Evolutionary conservation across 2,113 vertebrate species (phyloP).

Genomic region (Morone saxatilis): DNA sequence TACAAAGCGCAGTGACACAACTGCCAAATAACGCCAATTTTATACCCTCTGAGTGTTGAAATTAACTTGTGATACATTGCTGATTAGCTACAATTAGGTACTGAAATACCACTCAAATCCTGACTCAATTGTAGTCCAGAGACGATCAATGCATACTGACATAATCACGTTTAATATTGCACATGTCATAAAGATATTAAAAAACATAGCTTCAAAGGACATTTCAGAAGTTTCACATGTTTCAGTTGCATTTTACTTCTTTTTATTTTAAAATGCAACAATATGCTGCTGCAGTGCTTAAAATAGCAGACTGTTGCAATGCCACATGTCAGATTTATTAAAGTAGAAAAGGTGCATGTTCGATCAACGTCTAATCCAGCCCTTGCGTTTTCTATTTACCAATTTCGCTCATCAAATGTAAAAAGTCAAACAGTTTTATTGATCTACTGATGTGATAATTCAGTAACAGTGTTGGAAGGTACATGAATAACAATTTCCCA

Average conservation of each 20-base stretch:
- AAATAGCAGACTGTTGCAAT: background rate
- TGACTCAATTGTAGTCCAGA: background rate
- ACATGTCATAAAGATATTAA: background rate
- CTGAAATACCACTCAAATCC: background rate
- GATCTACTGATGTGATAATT: constrained; percentile 43
- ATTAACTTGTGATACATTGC: background rate
- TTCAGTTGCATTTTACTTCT: background rate
- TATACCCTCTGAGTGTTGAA: background rate
- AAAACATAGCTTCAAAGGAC: background rate
- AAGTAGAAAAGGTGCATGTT: background rate
- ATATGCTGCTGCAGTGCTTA: background rate
- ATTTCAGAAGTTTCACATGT: background rate
- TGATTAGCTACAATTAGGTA: background rate
- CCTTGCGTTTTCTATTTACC: background rate
- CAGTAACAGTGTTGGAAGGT: constrained; percentile 10
- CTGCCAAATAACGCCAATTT: background rate
- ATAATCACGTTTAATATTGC: background rate
- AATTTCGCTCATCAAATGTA: constrained; percentile 18
- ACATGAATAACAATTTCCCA: constrained; percentile 57
- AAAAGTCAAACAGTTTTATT: constrained; percentile 43
- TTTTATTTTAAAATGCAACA: background rate
- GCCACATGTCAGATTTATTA: background rate
- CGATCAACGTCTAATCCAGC: background rate
- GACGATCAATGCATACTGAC: background rate
- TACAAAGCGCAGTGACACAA: background rate